Percentiles rank a stretch among this genome's conserved stretches.
These are phyloP conservation scores for Bostrychus sinensis DNA, from an alignment of 2,113 vertebrate genomes.

Conservation along the genomic window DNA sequence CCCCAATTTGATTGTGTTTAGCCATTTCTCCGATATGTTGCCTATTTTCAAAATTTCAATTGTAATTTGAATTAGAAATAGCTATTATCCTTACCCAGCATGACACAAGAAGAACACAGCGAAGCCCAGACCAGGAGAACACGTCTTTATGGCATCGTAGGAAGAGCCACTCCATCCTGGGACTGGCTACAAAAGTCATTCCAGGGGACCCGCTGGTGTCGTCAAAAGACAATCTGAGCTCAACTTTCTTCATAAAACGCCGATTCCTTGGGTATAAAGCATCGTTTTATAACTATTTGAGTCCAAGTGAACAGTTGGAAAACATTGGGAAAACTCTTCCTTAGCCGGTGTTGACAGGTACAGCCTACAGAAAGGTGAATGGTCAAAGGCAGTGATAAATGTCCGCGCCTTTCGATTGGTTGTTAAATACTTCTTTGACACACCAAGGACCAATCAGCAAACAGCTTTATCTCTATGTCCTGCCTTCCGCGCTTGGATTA, in stretches of 20 bases:
- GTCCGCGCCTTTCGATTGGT: constrained; percentile 32
- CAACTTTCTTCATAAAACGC: constrained; percentile 21
- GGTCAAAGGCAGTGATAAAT: constrained; percentile 15
- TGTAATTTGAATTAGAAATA: background rate
- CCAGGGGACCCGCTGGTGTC: constrained; percentile 8
- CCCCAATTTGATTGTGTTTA: background rate
- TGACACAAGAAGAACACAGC: constrained; percentile 38
- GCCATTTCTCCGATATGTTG: no score
- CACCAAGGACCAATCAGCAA: constrained; percentile 36
- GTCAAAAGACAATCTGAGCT: background rate
- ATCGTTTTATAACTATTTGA: background rate
- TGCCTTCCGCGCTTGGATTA: constrained; percentile 8
- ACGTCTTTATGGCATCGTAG: constrained; percentile 53
- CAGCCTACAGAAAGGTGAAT: background rate
- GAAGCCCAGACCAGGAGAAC: constrained; percentile 16
- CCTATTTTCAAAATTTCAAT: constrained; percentile 10
- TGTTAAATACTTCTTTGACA: constrained; percentile 17
- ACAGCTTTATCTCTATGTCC: background rate
- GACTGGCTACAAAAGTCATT: constrained; percentile 29
- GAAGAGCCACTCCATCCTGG: constrained; percentile 57
- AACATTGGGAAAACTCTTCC: background rate
- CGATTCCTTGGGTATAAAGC: background rate
- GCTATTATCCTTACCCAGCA: constrained; percentile 55
- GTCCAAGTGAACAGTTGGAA: background rate
- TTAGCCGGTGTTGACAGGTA: constrained; percentile 30